Conservation (phyloP, 1,140 invertebrate species). For the Cotesia vestalis region DNA sequence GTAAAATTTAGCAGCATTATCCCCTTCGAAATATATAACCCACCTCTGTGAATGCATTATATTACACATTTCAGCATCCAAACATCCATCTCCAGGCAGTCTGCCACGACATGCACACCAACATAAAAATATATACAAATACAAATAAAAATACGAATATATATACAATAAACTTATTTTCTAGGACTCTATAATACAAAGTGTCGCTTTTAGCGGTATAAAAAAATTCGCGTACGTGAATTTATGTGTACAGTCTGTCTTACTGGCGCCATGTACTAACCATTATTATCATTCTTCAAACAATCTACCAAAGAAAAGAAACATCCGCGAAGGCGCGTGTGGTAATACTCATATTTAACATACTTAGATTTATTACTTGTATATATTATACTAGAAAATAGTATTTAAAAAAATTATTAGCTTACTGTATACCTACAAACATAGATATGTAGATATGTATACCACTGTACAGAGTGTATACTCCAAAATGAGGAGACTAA, state of each 20-base stretch:
- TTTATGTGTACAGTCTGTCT: conserved; percentile 42
- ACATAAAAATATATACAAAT: not conserved
- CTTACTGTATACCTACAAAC: not conserved
- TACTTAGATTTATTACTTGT: not conserved
- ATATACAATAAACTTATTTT: not conserved
- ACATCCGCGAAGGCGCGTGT: not conserved
- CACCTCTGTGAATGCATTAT: conserved; percentile 9
- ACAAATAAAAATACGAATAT: not conserved
- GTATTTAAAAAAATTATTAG: not conserved
- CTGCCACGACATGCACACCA: not conserved
- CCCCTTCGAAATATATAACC: not conserved
- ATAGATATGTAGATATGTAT: not conserved
- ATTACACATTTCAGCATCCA: conserved; percentile 10
- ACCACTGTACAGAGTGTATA: no score
- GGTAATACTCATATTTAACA: not conserved
- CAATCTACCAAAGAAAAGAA: conserved; percentile 21
- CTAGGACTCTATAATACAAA: conserved; percentile 7
- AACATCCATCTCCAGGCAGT: not conserved
- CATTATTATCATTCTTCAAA: conserved; percentile 37
- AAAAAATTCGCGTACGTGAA: conserved; percentile 24
- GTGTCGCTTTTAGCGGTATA: not conserved
- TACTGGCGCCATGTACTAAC: conserved; percentile 26
- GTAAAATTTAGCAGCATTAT: conserved; percentile 28
- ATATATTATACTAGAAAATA: not conserved
- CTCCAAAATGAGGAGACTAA: not conserved